These are phyloP conservation scores for Oopsacas minuta DNA, from an alignment of 37 sponge, comb jelly and placozoan species.

Conservation along the genomic window DNA sequence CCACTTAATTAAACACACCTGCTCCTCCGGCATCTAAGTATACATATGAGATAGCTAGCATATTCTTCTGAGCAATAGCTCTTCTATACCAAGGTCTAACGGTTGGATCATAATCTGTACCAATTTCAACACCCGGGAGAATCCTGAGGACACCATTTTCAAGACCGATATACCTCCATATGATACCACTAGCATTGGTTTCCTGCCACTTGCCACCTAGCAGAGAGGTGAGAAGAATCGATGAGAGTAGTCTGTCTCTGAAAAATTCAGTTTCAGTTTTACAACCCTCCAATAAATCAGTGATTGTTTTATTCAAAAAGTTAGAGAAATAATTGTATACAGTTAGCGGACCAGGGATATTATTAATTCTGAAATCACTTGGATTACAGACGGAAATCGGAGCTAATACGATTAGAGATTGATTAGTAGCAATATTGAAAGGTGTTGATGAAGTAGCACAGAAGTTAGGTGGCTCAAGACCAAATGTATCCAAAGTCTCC, in stretches of 20 bases:
- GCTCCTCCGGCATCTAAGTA: constrained; percentile 23
- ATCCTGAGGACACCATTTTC: constrained; percentile 1
- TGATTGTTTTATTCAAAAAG: background rate
- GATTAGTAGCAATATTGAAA: background rate
- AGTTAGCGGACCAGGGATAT: constrained; percentile 6
- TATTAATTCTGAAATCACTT: background rate
- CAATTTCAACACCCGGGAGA: background rate
- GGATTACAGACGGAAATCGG: background rate
- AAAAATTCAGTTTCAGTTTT: background rate
- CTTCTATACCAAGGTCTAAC: background rate
- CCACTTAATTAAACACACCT: too few relatives aligned
- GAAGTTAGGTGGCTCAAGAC: background rate
- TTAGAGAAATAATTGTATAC: background rate
- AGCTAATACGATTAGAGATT: background rate
- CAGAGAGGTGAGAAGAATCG: background rate
- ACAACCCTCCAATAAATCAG: background rate
- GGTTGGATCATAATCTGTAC: background rate
- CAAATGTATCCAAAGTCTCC: background rate
- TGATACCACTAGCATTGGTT: background rate
- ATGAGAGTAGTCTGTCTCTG: background rate
- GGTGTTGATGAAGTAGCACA: background rate
- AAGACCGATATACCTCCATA: constrained; percentile 15
- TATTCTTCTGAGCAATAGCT: background rate
- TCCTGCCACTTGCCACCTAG: background rate
- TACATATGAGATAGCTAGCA: constrained; percentile 9